Evolutionary conservation across 2,888 invertebrate species (phyloP), one percentile per base, ranked within the genome.

Genomic region (Eupeodes luniger): DNA sequence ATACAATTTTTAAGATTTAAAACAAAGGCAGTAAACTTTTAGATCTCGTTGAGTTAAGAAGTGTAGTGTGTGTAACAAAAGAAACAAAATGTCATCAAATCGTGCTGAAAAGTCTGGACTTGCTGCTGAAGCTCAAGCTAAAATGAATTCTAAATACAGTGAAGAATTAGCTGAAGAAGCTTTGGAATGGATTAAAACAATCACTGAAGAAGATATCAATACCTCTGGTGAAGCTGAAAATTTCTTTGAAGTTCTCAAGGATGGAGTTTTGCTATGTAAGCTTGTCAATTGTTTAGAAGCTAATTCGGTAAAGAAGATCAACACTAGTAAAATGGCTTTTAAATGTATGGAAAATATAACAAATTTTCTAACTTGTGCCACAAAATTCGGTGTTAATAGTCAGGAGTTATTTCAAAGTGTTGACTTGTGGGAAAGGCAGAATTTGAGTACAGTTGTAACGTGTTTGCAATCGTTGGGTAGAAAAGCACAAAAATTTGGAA

Each of bases 301-400:
- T 0, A 97, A 97, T 61, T 95, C 96, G 75, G 96, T 99, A 81
- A 98, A 98, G 94, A 98, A 98, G 94, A 96, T 99, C 91, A 99
- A 99, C 94, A 96, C 96, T 91, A 97, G 97, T 82, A 96, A 96
- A 92, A 97, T 98, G 96, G 98, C 98, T 83, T 99, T 99, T 94
- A 99, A 98, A 93, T 98, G 98, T 94, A 99, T 99, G 99, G 99
- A 99, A 94, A 99, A 99, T 94, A 99, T 99, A 91, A 98, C 98
- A 10, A 92, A 91, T 92, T 99, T 99, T 94, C 94, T 98, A 83
- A 97, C 96, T 90, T 96, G 96, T 11, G 98, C 97, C 78, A 96
- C 96, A 92, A 95, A 95, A 81, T 95, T 98, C 89, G 99, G 99
- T 57, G 98, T 99, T 4, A 97, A 98, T 0, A 96, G 97, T 34